A percentile compares a stretch with the other conserved stretches of the same genome.
Conservation (phyloP, 2,113 vertebrate genomes). For the Variabilichromis moorii region DNA sequence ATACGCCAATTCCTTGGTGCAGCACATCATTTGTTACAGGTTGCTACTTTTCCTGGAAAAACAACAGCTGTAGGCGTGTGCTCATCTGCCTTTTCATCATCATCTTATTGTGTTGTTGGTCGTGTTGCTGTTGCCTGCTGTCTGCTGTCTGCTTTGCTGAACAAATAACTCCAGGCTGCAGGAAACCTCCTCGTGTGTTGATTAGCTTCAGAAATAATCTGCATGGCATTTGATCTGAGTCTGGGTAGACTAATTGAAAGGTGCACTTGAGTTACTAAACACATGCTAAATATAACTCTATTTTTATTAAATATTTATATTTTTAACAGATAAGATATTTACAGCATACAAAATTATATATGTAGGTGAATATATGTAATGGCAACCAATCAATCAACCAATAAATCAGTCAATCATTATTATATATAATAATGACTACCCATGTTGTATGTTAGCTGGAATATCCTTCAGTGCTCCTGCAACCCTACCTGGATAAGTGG, state of each 20-base stretch:
- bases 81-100: neutral
- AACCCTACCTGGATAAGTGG: neutral
- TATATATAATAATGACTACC: neutral
- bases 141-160: slow-evolving; percentile 3
- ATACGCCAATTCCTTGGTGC: neutral
- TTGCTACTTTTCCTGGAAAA: neutral
- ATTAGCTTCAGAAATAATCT: slow-evolving; percentile 17
- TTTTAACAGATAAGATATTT: neutral
- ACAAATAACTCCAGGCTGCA: slow-evolving; percentile 17
- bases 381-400: neutral
- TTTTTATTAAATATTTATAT: neutral
- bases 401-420: neutral
- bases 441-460: neutral
- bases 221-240: neutral
- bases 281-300: neutral
- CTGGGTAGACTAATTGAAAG: neutral
- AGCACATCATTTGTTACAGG: neutral
- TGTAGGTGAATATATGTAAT: neutral
- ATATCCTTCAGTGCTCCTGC: neutral
- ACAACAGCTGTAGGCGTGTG: neutral
- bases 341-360: neutral
- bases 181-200: slow-evolving; percentile 10
- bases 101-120: neutral
- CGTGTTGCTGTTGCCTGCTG: neutral
- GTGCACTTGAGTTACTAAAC: neutral